Base-by-base conservation (phyloP, 2,113 vertebrate species). In the Paralichthys olivaceus region DNA sequence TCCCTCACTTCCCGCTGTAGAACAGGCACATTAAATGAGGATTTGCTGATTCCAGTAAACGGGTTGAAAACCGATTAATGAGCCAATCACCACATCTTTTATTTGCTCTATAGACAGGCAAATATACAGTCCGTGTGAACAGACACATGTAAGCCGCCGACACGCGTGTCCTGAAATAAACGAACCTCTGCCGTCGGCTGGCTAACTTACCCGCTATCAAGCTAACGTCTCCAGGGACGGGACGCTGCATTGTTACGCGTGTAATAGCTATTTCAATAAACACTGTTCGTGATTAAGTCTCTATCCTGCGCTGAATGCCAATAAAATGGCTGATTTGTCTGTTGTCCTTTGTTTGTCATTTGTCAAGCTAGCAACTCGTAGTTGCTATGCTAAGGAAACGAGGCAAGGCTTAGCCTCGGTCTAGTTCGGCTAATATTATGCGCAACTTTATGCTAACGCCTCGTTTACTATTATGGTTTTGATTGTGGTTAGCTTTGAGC, bases 381-480 rank as follows among this genome's bases (percentile, higher is more conserved):
- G 37, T 37, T 66, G 62, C 67, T 79, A 75, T 70, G 85, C 69
- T 84, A 89, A 60, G 69, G 75, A 89, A 85, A 80, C 58, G 22
- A 51, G 15, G 11, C 23, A 19, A 29, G 53, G 53, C 53, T 59
- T 5, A 29, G 19, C 15, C 7, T 25, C 32, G 17, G 34, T 54
- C 1, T 56, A 8, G 64, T 37, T 58, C 4, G 4, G 17, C 47
- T 29, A 20, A 40, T n/a, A 13, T 72, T 28, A 9, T 43, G 51
- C 45, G 55, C 37, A 37, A 51, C 43, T 32, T 7, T 15, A 7
- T 23, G n/a, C 45, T n/a, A 53, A 47, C 17, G 20, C 7, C 1
- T 49, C 45, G 45, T 49, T 40, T 49, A 6, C 4, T 49, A 2
- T 49, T 19, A 8, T 20, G 5, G 19, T 49, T 49, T 20, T 49